phyloP scores from a whole-genome alignment of 2,888 invertebrate species.

The Ophonus ardosiacus region DNA sequence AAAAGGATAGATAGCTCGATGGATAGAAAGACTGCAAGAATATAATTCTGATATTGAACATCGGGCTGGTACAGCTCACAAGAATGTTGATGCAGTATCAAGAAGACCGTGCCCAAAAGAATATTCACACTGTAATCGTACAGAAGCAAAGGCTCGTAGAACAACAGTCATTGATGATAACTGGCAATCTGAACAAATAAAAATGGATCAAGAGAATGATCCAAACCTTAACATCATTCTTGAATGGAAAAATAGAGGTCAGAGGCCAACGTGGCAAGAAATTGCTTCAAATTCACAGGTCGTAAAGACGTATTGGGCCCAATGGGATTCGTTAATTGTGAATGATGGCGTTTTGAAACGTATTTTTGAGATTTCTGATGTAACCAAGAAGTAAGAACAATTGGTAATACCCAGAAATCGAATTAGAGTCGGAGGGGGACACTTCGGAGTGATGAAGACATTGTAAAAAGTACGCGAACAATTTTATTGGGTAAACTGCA shows the following conservation, averaged over 20 bases:
- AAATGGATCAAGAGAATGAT: not conserved
- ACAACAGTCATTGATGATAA: not conserved
- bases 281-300: not conserved
- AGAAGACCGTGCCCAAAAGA: constrained; percentile 66
- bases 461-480: no score
- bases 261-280: not conserved
- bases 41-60: constrained; percentile 67
- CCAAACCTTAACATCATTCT: not conserved
- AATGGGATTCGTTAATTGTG: no score
- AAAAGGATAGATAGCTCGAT: no score
- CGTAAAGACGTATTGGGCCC: not conserved
- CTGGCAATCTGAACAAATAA: not conserved
- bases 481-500: constrained; percentile 37
- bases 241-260: not conserved
- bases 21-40: no score
- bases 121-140: not conserved
- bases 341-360: no score
- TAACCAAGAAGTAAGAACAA: no score
- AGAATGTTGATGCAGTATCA: no score
- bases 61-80: no score
- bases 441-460: no score
- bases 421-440: no score
- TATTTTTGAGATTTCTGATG: no score
- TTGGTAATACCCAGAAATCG: no score
- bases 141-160: not conserved